Conservation (phyloP, 2,113 vertebrate genomes). For the Pardalotus punctatus region DNA sequence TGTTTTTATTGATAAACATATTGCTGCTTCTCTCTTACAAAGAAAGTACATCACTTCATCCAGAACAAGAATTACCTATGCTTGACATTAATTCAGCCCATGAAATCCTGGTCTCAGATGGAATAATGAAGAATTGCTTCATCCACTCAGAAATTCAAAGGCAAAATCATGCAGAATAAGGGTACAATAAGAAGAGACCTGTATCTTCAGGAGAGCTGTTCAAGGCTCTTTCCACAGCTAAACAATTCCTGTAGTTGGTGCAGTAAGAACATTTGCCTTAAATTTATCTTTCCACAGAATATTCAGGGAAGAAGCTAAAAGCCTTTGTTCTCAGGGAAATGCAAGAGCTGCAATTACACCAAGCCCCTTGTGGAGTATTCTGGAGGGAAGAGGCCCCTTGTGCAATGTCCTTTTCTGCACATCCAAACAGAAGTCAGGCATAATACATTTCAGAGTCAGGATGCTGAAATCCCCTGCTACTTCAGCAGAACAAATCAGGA, state of each 20-base stretch:
- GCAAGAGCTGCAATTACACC: not conserved
- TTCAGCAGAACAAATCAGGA: conserved; percentile 4
- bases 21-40: not conserved
- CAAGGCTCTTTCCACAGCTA: not conserved
- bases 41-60: not conserved
- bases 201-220: not conserved
- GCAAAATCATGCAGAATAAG: not conserved
- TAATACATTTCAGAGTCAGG: not conserved
- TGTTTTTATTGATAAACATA: not conserved
- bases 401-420: not conserved
- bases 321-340: not conserved
- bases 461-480: not conserved
- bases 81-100: not conserved
- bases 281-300: not conserved
- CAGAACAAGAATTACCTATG: not conserved
- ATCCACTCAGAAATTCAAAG: not conserved
- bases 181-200: not conserved
- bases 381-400: not conserved
- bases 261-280: not conserved
- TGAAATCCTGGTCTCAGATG: not conserved
- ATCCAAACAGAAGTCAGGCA: not conserved
- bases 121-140: not conserved
- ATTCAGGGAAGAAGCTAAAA: not conserved
- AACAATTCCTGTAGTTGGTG: not conserved
- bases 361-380: not conserved